Conservation (phyloP, 2,888 invertebrate genomes). For the Ormyrus nitidulus region DNA sequence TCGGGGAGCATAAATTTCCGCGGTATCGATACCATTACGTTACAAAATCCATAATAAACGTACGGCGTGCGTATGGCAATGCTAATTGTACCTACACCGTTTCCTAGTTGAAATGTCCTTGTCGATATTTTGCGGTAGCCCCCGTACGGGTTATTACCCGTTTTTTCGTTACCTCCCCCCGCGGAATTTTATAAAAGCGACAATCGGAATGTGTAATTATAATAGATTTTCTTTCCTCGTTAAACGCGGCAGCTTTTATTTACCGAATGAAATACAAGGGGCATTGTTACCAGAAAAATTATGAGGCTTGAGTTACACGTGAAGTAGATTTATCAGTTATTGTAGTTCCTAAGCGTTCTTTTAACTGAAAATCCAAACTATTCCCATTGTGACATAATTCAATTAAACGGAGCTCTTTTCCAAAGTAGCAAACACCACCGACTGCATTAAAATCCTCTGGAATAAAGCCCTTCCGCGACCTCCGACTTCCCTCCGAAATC, state of each 20-base stretch:
- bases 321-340: conserved; percentile 14
- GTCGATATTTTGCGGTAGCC: conserved; percentile 1
- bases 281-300: background rate
- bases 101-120: conserved; percentile 21
- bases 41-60: conserved; percentile 41
- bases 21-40: conserved; percentile 20
- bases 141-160: no score
- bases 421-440: no score
- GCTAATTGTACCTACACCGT: conserved; percentile 18
- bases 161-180: background rate
- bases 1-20: conserved; percentile 27
- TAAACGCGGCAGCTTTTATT: background rate
- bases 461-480: no score
- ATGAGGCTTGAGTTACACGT: background rate
- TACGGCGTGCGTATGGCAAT: background rate
- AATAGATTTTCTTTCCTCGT: background rate
- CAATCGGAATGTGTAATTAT: background rate
- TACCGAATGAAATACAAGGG: conserved; percentile 2
- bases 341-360: background rate
- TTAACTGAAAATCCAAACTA: conserved; percentile 1
- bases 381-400: no score
- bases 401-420: no score
- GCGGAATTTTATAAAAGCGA: background rate
- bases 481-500: no score
- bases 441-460: no score